phyloP scores from a whole-genome alignment of 1,140 invertebrate genomes.

The Glossosoma conforme region DNA sequence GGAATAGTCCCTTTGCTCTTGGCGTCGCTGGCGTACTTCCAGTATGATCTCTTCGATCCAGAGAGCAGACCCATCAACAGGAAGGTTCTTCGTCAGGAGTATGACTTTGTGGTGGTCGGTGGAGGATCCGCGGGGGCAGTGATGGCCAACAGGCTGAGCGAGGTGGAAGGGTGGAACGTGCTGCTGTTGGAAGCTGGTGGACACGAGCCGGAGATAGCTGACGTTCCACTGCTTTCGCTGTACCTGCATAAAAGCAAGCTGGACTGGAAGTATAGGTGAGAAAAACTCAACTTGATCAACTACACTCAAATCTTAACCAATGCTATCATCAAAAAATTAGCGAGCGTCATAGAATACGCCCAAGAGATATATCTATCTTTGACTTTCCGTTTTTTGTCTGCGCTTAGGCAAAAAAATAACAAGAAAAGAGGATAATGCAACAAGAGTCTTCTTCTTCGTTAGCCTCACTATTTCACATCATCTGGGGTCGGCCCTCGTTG shows the following conservation, averaged over 20 bases:
- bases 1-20: constrained; percentile 73
- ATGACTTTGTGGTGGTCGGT: constrained; percentile 78
- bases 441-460: too few relatives aligned
- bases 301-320: too few relatives aligned
- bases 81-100: constrained; percentile 57
- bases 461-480: too few relatives aligned
- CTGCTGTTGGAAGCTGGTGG: constrained; percentile 84
- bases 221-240: constrained; percentile 76
- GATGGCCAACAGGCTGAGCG: constrained; percentile 76
- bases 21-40: constrained; percentile 74
- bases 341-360: too few relatives aligned
- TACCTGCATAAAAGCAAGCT: constrained; percentile 85
- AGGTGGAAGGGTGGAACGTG: constrained; percentile 72
- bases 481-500: too few relatives aligned
- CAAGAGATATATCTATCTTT: too few relatives aligned
- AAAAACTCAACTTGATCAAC: too few relatives aligned
- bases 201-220: constrained; percentile 76
- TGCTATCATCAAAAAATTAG: too few relatives aligned
- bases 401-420: too few relatives aligned
- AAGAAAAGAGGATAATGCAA: too few relatives aligned
- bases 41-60: constrained; percentile 81
- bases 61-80: constrained; percentile 73
- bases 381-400: too few relatives aligned
- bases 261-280: constrained; percentile 85
- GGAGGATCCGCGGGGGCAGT: constrained; percentile 85